phyloP scores from a whole-genome alignment of 2,888 invertebrate genomes.

The Sphaeridia pumilis region DNA sequence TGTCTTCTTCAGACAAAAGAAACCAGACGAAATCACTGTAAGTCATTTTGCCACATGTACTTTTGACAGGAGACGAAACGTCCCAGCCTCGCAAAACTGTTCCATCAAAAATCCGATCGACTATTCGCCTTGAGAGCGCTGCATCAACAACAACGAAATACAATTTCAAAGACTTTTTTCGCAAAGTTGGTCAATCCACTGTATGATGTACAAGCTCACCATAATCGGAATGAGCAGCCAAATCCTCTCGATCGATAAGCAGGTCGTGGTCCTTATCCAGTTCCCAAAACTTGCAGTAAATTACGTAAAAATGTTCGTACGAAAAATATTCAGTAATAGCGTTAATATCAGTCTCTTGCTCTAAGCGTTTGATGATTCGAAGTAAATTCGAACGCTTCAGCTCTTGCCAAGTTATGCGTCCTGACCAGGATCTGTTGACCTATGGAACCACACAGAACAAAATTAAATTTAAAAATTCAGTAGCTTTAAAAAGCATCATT shows the following conservation, averaged over 20 bases:
- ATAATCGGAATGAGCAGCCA: conserved; percentile 89
- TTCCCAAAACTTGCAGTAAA: conserved; percentile 99
- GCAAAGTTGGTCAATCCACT: no score
- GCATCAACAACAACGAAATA: conserved; percentile 23
- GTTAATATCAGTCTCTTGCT: conserved; percentile 95
- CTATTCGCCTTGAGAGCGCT: conserved; percentile 92
- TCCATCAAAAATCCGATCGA: conserved; percentile 93
- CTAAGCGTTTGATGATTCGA: conserved; percentile 58
- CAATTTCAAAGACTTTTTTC: not conserved
- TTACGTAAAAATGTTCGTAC: conserved; percentile 99
- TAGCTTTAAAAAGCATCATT: no score
- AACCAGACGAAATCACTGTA: conserved; percentile 99
- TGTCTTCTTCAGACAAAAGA: conserved; percentile 96
- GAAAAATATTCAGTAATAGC: conserved; percentile 65
- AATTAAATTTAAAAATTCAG: not conserved
- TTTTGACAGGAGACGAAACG: conserved; percentile 39
- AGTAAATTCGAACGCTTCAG: conserved; percentile 81
- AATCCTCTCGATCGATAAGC: conserved; percentile 84
- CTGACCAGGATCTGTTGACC: conserved; percentile 96
- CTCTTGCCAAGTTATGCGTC: conserved; percentile 76
- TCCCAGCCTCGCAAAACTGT: conserved; percentile 74
- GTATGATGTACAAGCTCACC: conserved; percentile 57
- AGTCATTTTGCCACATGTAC: conserved; percentile 61
- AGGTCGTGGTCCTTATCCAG: conserved; percentile 96
- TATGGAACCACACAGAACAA: conserved; percentile 39